phyloP scores from a whole-genome alignment of 1,140 invertebrate species.

The Drosophila persimilis region DNA sequence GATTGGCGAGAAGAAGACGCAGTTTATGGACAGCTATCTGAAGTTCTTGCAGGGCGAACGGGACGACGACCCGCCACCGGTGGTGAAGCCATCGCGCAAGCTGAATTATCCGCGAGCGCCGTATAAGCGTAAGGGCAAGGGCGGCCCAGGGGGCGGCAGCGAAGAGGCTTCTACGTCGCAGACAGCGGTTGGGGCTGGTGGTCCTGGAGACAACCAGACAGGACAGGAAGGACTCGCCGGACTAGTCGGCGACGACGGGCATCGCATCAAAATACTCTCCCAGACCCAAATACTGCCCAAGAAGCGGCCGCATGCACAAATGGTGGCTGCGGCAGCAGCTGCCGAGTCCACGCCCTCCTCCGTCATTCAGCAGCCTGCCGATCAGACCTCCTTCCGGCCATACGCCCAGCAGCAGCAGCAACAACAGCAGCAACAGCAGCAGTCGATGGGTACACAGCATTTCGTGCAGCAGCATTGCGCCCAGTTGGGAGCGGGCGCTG shows the following conservation, averaged over 20 bases:
- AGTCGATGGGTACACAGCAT: constrained; percentile 57
- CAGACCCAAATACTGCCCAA: constrained; percentile 82
- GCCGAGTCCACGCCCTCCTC: constrained; percentile 67
- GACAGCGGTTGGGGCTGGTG: constrained; percentile 28
- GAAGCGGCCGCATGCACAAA: constrained; percentile 79
- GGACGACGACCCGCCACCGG: constrained; percentile 89
- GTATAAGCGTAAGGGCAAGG: constrained; percentile 62
- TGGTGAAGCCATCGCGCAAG: constrained; percentile 77
- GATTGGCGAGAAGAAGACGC: constrained; percentile 86
- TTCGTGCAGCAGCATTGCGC: constrained; percentile 76
- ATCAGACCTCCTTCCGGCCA: constrained; percentile 78
- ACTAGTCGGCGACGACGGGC: constrained; percentile 73
- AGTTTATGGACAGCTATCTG: constrained; percentile 93
- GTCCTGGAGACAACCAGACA: constrained; percentile 24
- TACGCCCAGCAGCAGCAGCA: constrained; percentile 72
- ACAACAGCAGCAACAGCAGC: constrained; percentile 52
- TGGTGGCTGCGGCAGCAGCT: constrained; percentile 75
- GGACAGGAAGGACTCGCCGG: constrained; percentile 41
- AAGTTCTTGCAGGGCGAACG: constrained; percentile 92
- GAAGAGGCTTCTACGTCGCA: constrained; percentile 67
- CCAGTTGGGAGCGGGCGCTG: constrained; percentile 57
- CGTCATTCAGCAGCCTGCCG: constrained; percentile 74
- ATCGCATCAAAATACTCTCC: constrained; percentile 82
- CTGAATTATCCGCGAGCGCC: constrained; percentile 72
- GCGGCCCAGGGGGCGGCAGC: constrained; percentile 25